phyloP scores from a whole-genome alignment of 2,113 vertebrate species.

The Daboia siamensis region DNA sequence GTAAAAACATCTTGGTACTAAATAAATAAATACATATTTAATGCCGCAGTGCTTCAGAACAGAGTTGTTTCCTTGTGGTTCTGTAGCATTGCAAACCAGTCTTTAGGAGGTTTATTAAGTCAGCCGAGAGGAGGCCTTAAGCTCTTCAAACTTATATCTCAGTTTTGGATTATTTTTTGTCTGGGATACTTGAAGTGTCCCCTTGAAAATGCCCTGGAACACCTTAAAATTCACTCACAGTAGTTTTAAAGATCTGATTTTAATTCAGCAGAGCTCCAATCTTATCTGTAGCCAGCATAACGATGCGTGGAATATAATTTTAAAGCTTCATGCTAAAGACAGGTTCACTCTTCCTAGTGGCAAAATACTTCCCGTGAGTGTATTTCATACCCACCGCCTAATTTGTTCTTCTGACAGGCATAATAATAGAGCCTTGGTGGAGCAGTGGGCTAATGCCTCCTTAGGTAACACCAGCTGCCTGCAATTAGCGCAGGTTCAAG shows the following conservation, averaged over 20 bases:
- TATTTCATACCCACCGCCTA: background rate
- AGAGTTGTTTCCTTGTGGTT: conserved; percentile 9
- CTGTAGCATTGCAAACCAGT: conserved; percentile 25
- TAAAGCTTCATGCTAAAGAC: background rate
- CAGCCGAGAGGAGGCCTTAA: conserved; percentile 24
- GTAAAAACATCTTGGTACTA: background rate
- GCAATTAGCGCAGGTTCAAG: too few species aligned
- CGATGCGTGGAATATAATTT: background rate
- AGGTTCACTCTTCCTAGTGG: background rate
- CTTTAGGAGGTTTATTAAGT: conserved; percentile 41
- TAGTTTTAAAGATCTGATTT: background rate
- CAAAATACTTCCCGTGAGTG: background rate
- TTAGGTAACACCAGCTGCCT: too few species aligned
- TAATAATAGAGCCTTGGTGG: too few species aligned
- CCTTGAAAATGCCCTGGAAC: conserved; percentile 21
- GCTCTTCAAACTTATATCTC: conserved; percentile 17
- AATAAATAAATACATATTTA: background rate
- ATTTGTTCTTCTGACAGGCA: background rate
- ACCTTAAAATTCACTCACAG: conserved; percentile 6
- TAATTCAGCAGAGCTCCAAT: background rate
- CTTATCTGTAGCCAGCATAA: background rate
- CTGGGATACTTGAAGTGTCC: background rate
- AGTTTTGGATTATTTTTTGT: conserved; percentile 20
- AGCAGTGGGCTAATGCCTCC: too few species aligned
- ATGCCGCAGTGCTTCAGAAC: background rate